Conservation (phyloP, 2,113 vertebrate species). For the Heteronetta atricapilla region DNA sequence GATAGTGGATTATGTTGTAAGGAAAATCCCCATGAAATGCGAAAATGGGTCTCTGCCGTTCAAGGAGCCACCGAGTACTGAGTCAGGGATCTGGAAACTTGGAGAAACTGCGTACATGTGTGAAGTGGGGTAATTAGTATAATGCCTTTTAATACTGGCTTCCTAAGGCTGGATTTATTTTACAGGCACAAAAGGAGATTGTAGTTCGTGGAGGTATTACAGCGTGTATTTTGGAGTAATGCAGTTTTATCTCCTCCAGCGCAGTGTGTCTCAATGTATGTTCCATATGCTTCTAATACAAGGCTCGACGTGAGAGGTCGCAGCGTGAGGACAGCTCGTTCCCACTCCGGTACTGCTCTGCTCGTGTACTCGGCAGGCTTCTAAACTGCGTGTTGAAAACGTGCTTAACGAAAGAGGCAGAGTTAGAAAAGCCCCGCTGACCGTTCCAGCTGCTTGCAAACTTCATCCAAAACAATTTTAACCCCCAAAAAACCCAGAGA, state of each 20-base stretch:
- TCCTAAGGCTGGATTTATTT: conserved; percentile 47
- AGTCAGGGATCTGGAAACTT: conserved; percentile 49
- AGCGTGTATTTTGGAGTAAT: conserved; percentile 22
- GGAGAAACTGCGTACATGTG: background rate
- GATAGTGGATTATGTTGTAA: conserved; percentile 43
- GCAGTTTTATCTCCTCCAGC: conserved; percentile 40
- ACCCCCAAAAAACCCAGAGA: too few species aligned
- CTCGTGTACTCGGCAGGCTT: background rate
- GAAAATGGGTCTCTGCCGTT: conserved; percentile 50
- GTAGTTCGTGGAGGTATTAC: conserved; percentile 31
- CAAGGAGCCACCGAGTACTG: conserved; percentile 34
- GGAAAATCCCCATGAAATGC: conserved; percentile 57
- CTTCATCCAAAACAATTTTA: background rate
- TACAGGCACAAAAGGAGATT: conserved; percentile 45
- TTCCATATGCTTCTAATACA: conserved; percentile 11
- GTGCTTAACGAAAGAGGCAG: conserved; percentile 10
- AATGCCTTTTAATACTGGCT: conserved; percentile 31
- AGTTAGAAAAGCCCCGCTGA: background rate
- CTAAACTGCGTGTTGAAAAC: conserved; percentile 14
- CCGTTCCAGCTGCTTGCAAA: background rate
- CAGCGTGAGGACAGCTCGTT: conserved; percentile 6
- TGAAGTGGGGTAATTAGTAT: conserved; percentile 49
- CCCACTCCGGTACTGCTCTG: conserved; percentile 17
- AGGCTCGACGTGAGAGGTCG: background rate
- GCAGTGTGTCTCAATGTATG: background rate